phyloP scores from a whole-genome alignment of 2,113 vertebrate genomes.

The Barnardius zonarius region DNA sequence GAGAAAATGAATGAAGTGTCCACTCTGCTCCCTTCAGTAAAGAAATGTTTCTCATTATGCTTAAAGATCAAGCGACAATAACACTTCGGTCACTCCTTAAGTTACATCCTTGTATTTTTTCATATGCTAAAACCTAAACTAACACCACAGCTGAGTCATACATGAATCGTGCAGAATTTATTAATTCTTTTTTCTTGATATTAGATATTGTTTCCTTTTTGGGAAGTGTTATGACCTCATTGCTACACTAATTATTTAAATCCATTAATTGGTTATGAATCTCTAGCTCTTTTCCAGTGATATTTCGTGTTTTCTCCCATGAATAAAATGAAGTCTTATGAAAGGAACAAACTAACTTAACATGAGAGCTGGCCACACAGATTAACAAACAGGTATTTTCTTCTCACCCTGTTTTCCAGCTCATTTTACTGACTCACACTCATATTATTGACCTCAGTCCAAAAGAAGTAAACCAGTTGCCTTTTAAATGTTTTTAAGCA shows the following conservation, averaged over 20 bases:
- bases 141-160: not conserved
- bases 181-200: not conserved
- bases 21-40: not conserved
- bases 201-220: not conserved
- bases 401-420: not conserved
- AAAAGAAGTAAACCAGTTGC: not conserved
- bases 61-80: not conserved
- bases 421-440: accelerated
- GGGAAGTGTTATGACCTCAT: not conserved
- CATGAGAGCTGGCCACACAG: not conserved
- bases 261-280: not conserved
- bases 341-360: not conserved
- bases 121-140: not conserved
- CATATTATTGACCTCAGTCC: not conserved
- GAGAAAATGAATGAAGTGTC: constrained; percentile 21
- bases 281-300: not conserved
- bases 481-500: not conserved
- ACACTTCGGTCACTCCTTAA: not conserved
- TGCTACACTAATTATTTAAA: not conserved
- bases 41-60: not conserved
- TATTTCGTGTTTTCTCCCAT: not conserved
- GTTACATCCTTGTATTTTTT: not conserved
- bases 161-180: not conserved
- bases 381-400: not conserved
- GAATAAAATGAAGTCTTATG: not conserved